Base-by-base conservation (phyloP, 2,797 vertebrate genomes). In the Arctocebus calabarensis region DNA sequence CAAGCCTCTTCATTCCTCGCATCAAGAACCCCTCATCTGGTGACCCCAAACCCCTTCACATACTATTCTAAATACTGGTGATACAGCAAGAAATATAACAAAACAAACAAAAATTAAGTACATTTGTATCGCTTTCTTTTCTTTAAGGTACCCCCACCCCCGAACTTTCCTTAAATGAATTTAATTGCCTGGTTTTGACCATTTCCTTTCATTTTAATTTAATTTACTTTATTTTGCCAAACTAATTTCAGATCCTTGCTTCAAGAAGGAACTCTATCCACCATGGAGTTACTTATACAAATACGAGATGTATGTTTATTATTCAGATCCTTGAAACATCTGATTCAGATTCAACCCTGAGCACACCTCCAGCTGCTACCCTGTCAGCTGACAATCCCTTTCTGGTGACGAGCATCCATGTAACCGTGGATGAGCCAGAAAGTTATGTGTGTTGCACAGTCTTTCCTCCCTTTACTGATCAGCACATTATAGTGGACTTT, bases 161-260 rank as follows among this genome's bases (percentile, higher is more conserved):
- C 4, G 40, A 20, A 73, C 20, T 45, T 90, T 23, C 40, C 20
- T 92, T 77, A 55, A 83, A n/a, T 79, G 37, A 83, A 87, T 84
- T 59, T 87, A 64, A 74, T 45, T 66, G 37, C 68, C 95, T 84
- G 43, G 7, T 85, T 96, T 93, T 84, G 8, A 48, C 68, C 48
- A 5, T 57, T 94, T 75, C 68, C 40, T 88, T 68, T 73, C 62
- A 79, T 37, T 52, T 79, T 68, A 9, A n/a, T 75, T 83, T 84
- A 70, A 48, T 23, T 70, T 32, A 43, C n/a, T 89, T 79, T 14
- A 29, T 25, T 75, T 45, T 55, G 57, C 29, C 3, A 79, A 87
- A 14, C 20, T 88, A 14, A 20, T 40, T 92, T 85, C 68, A 52
- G 89, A 37, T 57, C 34, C n/a, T 84, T 74, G 62, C 57, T 88